phyloP scores from a whole-genome alignment of 2,113 vertebrate species.

The Periophthalmodon schlosseri region DNA sequence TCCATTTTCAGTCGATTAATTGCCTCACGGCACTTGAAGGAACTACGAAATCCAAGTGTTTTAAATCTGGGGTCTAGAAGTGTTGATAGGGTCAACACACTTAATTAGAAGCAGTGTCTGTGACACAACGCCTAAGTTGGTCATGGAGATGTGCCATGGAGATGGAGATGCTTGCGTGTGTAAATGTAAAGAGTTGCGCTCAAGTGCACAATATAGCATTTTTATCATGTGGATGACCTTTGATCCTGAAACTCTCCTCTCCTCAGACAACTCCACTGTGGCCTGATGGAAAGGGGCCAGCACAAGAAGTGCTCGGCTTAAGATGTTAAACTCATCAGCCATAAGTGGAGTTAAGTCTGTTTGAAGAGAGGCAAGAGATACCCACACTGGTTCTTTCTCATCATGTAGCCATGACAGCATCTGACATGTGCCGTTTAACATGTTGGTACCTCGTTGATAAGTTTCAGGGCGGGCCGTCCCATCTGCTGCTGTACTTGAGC shows the following conservation, averaged over 20 bases:
- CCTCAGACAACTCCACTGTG: too few relatives aligned
- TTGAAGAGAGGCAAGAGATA: too few relatives aligned
- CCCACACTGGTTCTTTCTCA: conserved; percentile 4
- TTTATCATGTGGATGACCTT: conserved; percentile 1
- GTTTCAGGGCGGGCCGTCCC: conserved; percentile 18
- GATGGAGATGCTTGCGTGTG: background rate
- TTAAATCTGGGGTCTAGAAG: conserved; percentile 2
- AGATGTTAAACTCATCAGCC: too few relatives aligned
- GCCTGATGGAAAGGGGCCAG: too few relatives aligned
- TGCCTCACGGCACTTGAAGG: background rate
- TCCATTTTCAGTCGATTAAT: too few relatives aligned
- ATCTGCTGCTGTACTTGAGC: conserved; percentile 18
- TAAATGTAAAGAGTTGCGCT: background rate
- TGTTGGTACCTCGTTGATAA: conserved; percentile 21
- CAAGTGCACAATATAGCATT: background rate
- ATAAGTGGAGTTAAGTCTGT: too few relatives aligned
- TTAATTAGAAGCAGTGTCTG: background rate
- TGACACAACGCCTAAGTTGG: background rate
- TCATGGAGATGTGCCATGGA: conserved; percentile 1
- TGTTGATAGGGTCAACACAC: background rate
- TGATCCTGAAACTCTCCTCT: too few relatives aligned
- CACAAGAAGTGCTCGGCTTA: too few relatives aligned
- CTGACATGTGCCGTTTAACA: background rate
- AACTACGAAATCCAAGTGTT: background rate
- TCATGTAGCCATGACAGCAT: background rate